Conservation (phyloP, 2,797 vertebrate species). For the Smutsia temminckii region DNA sequence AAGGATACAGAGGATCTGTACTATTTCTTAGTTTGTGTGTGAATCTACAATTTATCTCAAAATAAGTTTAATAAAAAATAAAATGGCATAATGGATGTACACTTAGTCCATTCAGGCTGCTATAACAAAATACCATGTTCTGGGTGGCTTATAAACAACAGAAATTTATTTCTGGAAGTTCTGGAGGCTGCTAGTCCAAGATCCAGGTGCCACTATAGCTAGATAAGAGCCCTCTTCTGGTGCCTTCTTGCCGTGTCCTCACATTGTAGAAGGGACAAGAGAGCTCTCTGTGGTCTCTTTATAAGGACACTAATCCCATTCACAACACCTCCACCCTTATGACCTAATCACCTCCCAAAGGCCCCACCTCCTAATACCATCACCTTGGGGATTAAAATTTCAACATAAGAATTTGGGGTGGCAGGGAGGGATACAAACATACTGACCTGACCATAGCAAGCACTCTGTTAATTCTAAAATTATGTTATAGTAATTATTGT, state of each 20-base stretch:
- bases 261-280: not conserved
- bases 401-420: not conserved
- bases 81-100: not conserved
- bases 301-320: not conserved
- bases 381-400: not conserved
- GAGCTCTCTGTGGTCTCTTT: not conserved
- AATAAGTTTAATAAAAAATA: not conserved
- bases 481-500: not conserved
- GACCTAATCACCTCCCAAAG: not conserved
- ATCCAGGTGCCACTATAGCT: not conserved
- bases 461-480: not conserved
- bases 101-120: not conserved
- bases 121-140: not conserved
- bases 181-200: not conserved
- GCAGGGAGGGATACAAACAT: not conserved
- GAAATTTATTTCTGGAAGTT: not conserved
- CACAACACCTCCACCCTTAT: not conserved
- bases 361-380: not conserved
- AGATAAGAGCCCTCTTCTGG: not conserved
- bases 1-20: not conserved
- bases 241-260: not conserved
- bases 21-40: conserved; percentile 13
- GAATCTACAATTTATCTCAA: not conserved
- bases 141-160: not conserved
- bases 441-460: not conserved